These are phyloP conservation scores for Acromyrmex echinatior DNA, from an alignment of 1,140 invertebrate species.

Conservation along the genomic window DNA sequence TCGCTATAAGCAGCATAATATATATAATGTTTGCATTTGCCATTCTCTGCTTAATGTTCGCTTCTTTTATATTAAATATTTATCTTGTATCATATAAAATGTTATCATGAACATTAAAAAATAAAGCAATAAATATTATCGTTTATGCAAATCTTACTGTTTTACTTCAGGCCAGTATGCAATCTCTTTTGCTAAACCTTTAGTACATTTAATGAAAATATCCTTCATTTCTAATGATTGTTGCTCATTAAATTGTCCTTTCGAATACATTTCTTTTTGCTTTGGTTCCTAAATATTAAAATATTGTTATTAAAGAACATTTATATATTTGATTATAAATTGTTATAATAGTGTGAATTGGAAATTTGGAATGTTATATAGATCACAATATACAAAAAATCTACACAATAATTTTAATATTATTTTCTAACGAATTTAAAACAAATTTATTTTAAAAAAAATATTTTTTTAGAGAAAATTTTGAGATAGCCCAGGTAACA, in stretches of 20 bases:
- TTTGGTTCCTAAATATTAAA: conserved; percentile 2
- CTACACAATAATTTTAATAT: no score
- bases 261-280: background rate
- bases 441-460: no score
- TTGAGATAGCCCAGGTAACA: no score
- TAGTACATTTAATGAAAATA: background rate
- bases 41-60: background rate
- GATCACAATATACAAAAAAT: no score
- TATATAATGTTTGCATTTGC: background rate
- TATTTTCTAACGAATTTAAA: no score
- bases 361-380: no score
- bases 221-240: background rate
- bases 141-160: background rate
- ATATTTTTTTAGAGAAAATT: no score
- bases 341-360: no score
- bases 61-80: background rate
- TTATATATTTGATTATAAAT: no score
- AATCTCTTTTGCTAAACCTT: background rate
- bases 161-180: background rate
- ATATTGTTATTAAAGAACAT: background rate
- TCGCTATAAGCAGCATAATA: background rate
- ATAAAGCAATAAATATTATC: no score
- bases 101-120: no score
- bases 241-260: background rate
- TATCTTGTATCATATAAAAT: background rate